Base-by-base conservation (phyloP, 53 echinoderm and acorn worm species). In the Zoroaster sp. region DNA sequence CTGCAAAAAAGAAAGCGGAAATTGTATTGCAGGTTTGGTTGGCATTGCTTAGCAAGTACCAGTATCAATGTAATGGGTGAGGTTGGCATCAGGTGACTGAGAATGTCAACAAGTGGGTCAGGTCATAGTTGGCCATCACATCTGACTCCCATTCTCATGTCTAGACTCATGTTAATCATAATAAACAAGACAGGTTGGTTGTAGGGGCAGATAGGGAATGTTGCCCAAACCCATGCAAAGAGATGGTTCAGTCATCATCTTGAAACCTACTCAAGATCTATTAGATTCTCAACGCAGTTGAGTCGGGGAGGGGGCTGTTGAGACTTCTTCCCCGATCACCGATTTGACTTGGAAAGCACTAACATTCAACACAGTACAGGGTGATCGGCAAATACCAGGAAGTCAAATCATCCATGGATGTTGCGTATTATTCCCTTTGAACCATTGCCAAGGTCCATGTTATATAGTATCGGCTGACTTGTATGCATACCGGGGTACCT, bases 101-200 rank as follows among this genome's bases (percentile, higher is more conserved):
- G 79, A 63, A 79, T 79, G 66, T 82, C 32, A 40, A 82, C 40
- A 59, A 38, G 12, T 82, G 68, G 65, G 82, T 82, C 32, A 32
- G 43, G 55, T 78, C 66, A 66, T 28, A 28, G 21, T 8, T 12
- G 40, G 41, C 9, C 30, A 30, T 82, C 54, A 65, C 4, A 28
- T 17, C 66, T 67, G 67, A 82, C 28, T 82, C 82, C 66, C 42
- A 66, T 67, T 18, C 13, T 15, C 82, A 35, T 66, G 82, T 82
- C 82, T 82, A 82, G 82, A 82, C 82, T 4, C 42, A 35, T 67
- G 54, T 82, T 82, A 82, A 82, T 82, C 82, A 82, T 67, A n/a
- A n/a, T n/a, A 32, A 82, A 68, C 82, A 9, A 59, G 79, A 79
- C 76, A 33, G 76, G 17, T 45, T 51, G 37, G 54, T 63, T 79